Base-by-base conservation (phyloP, 2,888 invertebrate species). In the Molanna angustata region DNA sequence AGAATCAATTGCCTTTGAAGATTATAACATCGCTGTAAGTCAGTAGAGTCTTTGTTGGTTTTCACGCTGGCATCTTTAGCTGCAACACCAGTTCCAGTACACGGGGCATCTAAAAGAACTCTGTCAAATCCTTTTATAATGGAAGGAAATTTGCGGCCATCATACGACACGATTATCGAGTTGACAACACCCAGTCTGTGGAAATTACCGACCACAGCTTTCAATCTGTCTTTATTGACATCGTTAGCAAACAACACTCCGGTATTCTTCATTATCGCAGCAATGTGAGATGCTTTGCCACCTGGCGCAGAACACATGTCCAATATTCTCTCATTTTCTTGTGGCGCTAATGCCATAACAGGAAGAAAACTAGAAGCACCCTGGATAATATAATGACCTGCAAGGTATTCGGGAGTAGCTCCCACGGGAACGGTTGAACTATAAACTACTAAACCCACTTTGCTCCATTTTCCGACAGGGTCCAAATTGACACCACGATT, bases 231-330 rank as follows among this genome's bases (percentile, higher is more conserved):
- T 64, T 83, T 85, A 69, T 94, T 96, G 1, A 88, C 84, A 69
- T 99, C 99, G 72, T 99, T 99, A 2, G 97, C 93, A 71, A 98
- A 95, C 21, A 99, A 69, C 1, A 90, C 84, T 0, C 99, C 99
- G 0, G 97, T 97, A 68, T 98, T 98, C 71, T 95, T 95, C 98
- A 99, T 99, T 9, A 99, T 77, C 0, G 97, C 89, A 45, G 96
- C 92, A 56, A 99, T 96, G 69, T 99, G 96, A 0, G 96, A 94
- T 0, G 98, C 94, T 76, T 99, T 99, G 6, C 99, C 99, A 41
- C 99, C 99, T 0, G 99, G 99, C 0, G 99, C 99, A 0, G 97
- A 86, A 68, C 95, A 93, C 94, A 99, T 91, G 67, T 99, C 99
- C 22, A 99, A 76, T 60, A 98, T 85, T 60, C 86, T 80, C 73